A percentile compares a stretch with the other conserved stretches of the same genome.
Evolutionary conservation across 2,888 invertebrate genomes (phyloP).

Genomic region (Lepidochrysops patricia): DNA sequence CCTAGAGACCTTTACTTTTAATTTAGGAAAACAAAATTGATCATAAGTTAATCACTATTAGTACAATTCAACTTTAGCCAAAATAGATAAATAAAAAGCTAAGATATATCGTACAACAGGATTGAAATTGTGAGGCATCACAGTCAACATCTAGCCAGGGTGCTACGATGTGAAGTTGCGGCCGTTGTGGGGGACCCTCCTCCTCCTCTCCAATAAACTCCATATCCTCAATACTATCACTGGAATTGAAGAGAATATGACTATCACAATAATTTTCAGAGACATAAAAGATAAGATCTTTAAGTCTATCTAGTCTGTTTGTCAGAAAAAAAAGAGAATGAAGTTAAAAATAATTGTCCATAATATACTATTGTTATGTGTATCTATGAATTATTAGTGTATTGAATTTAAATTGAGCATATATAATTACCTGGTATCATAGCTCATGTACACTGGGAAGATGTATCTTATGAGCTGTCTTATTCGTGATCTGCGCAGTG

Average conservation of each 20-base stretch:
- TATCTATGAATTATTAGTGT: too few relatives aligned
- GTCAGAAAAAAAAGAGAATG: too few relatives aligned
- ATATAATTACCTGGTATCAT: constrained; percentile 60
- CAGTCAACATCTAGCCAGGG: constrained; percentile 83
- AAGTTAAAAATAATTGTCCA: too few relatives aligned
- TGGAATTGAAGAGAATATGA: constrained; percentile 73
- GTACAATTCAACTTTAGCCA: too few relatives aligned
- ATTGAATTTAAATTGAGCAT: too few relatives aligned
- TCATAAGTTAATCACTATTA: too few relatives aligned
- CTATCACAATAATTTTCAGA: background rate
- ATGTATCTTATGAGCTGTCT: constrained; percentile 61
- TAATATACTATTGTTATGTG: too few relatives aligned
- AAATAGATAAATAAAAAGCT: too few relatives aligned
- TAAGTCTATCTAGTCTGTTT: constrained; percentile 20
- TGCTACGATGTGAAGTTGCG: constrained; percentile 84
- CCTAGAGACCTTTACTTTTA: too few relatives aligned
- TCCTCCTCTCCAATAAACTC: constrained; percentile 79
- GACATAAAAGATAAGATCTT: background rate
- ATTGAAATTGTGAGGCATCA: constrained; percentile 84
- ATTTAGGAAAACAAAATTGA: too few relatives aligned
- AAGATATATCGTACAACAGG: constrained; percentile 84
- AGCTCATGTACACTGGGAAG: constrained; percentile 65
- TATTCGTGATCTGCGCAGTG: constrained; percentile 53
- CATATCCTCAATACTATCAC: constrained; percentile 85
- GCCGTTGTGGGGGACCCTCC: constrained; percentile 77